These are phyloP conservation scores for Casuarius casuarius DNA, from an alignment of 2,113 vertebrate species.

Conservation along the genomic window DNA sequence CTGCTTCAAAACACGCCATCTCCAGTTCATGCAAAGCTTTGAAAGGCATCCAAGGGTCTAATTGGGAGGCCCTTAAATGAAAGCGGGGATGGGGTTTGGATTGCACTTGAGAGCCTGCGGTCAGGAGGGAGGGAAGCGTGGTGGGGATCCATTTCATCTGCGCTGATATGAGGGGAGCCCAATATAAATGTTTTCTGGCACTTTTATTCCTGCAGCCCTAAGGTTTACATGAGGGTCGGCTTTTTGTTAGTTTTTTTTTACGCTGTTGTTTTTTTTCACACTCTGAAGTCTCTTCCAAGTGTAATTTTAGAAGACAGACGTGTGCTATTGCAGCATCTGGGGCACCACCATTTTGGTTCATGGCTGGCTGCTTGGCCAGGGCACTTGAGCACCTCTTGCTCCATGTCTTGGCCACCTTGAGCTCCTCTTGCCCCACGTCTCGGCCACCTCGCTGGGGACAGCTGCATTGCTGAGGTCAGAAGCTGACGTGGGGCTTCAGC, in stretches of 20 bases:
- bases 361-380: not conserved
- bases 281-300: constrained; percentile 15
- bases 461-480: not conserved
- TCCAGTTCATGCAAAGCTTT: constrained; percentile 54
- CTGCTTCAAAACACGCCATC: constrained; percentile 35
- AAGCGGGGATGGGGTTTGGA: constrained; percentile 61
- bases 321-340: not conserved
- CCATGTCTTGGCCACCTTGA: not conserved
- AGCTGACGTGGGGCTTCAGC: fast-evolving
- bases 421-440: not conserved
- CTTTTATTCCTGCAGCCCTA: constrained; percentile 43
- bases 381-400: not conserved
- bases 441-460: not conserved
- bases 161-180: constrained; percentile 39
- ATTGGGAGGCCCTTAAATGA: constrained; percentile 65
- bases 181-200: constrained; percentile 53
- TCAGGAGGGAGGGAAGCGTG: constrained; percentile 44
- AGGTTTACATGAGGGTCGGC: constrained; percentile 17
- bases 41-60: constrained; percentile 57
- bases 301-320: not conserved
- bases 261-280: not conserved
- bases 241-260: not conserved
- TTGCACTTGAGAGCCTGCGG: constrained; percentile 61
- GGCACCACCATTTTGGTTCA: not conserved
- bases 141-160: constrained; percentile 61